These are phyloP conservation scores for Chymomyza amoena DNA, from an alignment of 2,888 invertebrate genomes.

Conservation along the genomic window DNA sequence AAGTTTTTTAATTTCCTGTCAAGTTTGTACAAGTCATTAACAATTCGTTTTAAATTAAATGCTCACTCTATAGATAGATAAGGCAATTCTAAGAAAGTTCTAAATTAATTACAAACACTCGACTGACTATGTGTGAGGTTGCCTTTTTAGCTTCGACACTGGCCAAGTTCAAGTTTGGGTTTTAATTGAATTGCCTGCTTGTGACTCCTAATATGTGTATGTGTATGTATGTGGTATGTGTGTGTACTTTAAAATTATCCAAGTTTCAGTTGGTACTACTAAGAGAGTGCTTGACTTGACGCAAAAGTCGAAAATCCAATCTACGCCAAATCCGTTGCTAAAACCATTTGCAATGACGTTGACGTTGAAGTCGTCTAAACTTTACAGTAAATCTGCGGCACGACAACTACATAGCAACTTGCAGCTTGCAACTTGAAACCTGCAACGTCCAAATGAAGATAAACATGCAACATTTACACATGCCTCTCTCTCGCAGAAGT, in stretches of 20 bases:
- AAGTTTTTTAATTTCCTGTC: slow-evolving; percentile 49
- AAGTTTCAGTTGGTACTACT: not conserved
- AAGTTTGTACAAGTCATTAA: slow-evolving; percentile 47
- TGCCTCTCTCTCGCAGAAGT: slow-evolving; percentile 29
- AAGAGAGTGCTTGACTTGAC: not conserved
- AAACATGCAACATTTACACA: slow-evolving; percentile 60
- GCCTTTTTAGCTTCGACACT: slow-evolving; percentile 38
- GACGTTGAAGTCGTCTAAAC: slow-evolving; percentile 18
- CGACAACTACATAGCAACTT: slow-evolving; percentile 12
- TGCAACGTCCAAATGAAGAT: slow-evolving; percentile 56
- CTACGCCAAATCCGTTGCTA: slow-evolving; percentile 48
- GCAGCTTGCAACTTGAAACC: not conserved
- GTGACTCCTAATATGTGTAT: not conserved
- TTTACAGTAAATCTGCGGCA: slow-evolving; percentile 15
- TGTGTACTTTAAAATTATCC: slow-evolving; percentile 17
- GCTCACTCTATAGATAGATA: slow-evolving; percentile 5
- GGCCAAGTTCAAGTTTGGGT: slow-evolving; percentile 27
- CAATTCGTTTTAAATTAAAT: slow-evolving; percentile 65
- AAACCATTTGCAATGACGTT: slow-evolving; percentile 47
- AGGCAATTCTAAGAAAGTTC: slow-evolving; percentile 13
- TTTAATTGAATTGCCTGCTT: slow-evolving; percentile 60
- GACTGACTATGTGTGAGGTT: not conserved
- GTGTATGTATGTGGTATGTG: not conserved
- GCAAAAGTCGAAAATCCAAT: slow-evolving; percentile 59
- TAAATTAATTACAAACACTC: slow-evolving; percentile 8